These are phyloP conservation scores for Creontiades dilutus DNA, from an alignment of 2,888 invertebrate species.

Conservation along the genomic window DNA sequence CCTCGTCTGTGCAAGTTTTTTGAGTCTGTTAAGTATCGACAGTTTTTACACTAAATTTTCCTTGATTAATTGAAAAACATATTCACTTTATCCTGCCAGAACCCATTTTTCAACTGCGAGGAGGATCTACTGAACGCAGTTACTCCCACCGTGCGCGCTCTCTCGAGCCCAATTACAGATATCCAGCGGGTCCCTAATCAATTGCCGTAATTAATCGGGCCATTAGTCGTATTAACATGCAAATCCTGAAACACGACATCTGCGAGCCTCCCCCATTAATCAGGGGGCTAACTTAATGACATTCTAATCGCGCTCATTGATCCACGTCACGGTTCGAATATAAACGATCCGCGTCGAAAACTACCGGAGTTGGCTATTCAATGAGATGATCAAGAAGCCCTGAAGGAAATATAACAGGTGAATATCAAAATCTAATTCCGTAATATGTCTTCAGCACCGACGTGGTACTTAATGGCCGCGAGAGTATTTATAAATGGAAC, in stretches of 20 bases:
- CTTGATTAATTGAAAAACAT: no score
- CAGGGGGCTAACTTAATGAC: slow-evolving; percentile 52
- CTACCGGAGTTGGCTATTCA: neutral
- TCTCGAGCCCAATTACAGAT: neutral
- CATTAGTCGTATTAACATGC: slow-evolving; percentile 70
- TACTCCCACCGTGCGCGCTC: neutral
- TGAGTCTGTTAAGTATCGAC: no score
- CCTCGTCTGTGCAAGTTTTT: no score
- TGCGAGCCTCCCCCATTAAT: slow-evolving; percentile 65
- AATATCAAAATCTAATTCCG: no score
- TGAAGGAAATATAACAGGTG: no score
- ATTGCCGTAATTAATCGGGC: slow-evolving; percentile 70
- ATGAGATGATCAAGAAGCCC: neutral
- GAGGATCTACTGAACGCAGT: neutral
- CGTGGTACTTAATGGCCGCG: no score
- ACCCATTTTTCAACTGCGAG: neutral
- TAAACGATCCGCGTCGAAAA: slow-evolving; percentile 18
- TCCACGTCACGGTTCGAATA: slow-evolving; percentile 41
- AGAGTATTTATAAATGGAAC: no score
- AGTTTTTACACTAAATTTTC: no score
- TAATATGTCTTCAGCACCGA: no score
- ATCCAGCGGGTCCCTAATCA: slow-evolving; percentile 61
- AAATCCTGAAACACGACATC: slow-evolving; percentile 69
- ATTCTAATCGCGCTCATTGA: slow-evolving; percentile 56
- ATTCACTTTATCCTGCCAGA: no score